A percentile compares a stretch with the other conserved stretches of the same genome.
Evolutionary conservation across 2,797 vertebrate genomes (phyloP).

Genomic region (Allobates femoralis): DNA sequence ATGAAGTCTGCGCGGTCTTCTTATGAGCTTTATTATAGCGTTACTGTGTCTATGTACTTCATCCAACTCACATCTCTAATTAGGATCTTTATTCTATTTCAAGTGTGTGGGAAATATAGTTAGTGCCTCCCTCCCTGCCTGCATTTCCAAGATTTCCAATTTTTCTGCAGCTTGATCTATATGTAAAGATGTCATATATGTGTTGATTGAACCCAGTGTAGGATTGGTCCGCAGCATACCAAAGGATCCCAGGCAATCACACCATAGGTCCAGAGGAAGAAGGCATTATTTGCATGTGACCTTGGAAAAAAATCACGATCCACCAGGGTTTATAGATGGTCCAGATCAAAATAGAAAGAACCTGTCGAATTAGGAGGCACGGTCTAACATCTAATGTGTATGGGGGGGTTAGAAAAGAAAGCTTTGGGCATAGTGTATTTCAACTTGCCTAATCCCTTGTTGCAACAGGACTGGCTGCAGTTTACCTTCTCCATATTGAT

Average conservation of each 20-base stretch:
- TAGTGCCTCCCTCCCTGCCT: slow-evolving; percentile 13
- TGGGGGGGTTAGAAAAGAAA: too few species aligned
- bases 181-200: background rate
- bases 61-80: slow-evolving; percentile 44
- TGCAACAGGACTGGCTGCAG: too few species aligned
- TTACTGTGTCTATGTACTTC: slow-evolving; percentile 21
- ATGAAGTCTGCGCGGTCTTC: background rate
- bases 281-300: background rate
- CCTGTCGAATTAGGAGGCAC: too few species aligned
- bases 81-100: slow-evolving; percentile 32
- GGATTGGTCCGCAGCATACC: background rate
- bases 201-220: background rate
- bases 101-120: slow-evolving; percentile 19
- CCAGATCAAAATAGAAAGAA: too few species aligned
- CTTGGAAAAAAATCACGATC: background rate
- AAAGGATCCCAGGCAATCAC: background rate
- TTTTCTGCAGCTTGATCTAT: background rate
- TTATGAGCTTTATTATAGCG: background rate
- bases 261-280: background rate
- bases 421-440: too few species aligned
- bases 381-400: too few species aligned
- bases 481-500: too few species aligned
- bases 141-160: background rate
- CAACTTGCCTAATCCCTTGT: too few species aligned
- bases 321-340: background rate